Evolutionary conservation across 2,797 vertebrate genomes (phyloP), one percentile per base, ranked within the genome.

Genomic region (Alca torda): DNA sequence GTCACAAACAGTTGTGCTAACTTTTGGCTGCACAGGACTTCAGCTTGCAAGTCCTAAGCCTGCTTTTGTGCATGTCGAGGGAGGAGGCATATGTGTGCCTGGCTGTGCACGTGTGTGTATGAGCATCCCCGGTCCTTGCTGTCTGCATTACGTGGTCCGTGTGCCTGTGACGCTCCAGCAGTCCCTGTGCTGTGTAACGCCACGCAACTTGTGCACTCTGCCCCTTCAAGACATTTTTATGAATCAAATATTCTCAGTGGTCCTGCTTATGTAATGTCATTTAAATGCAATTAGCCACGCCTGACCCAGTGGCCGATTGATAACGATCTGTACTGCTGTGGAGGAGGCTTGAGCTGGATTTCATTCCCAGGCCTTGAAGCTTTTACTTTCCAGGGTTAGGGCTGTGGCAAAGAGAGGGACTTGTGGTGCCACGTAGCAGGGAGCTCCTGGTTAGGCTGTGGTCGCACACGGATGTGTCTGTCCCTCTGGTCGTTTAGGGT

Each of bases 21-120:
- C 89, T 95, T 93, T 69, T 88, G 94, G 73, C 82, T 85, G 76
- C 35, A 9, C 65, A 79, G 84, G 84, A 84, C 93, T 94, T 95
- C 64, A 94, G 84, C 73, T 78, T 87, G 89, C 54, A 65, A 81
- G 93, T 85, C 75, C 81, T 33, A 41, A 68, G 50, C 57, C 64
- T 92, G 81, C 72, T 84, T 80, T 78, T 56, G 43, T 81, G 89
- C 65, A 19, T 13, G 76, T 5, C 65, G 50, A 7, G 73, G 64
- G 45, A 77, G 48, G 45, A 84, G n/a, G 60, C 0, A 0, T 83
- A 8, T 20, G 51, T 67, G 37, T 90, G 43, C 0, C 0, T 79
- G 35, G 51, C 9, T 82, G 72, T 87, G 91, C 75, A 30, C 67
- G 87, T 39, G 31, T 59, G 26, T 1, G 0, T 57, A 6, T 53